A percentile compares a stretch with the other conserved stretches of the same genome.
These are phyloP conservation scores for Tetragonisca angustula DNA, from an alignment of 2,888 invertebrate species.

Conservation along the genomic window DNA sequence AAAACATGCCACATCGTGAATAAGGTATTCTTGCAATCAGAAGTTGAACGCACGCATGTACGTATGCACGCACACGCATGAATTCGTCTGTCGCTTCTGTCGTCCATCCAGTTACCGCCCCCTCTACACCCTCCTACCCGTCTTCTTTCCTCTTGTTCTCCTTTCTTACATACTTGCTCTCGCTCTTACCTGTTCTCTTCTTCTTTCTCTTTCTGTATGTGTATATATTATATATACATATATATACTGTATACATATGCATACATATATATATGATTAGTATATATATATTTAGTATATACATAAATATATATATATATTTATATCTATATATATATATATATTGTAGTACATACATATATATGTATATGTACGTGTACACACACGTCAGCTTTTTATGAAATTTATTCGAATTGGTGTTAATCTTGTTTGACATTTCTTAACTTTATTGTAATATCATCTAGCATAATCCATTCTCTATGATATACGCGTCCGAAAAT, in stretches of 20 bases:
- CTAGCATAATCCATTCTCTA: background rate
- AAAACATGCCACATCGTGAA: slow-evolving; percentile 57
- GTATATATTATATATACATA: background rate
- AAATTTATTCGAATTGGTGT: slow-evolving; percentile 34
- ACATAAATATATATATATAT: too few species aligned
- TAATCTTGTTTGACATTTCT: slow-evolving; percentile 49
- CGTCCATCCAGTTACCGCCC: slow-evolving; percentile 42
- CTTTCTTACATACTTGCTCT: slow-evolving; percentile 15
- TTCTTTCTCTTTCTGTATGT: too few species aligned
- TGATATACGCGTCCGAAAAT: background rate
- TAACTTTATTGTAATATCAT: slow-evolving; percentile 11
- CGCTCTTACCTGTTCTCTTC: slow-evolving; percentile 8
- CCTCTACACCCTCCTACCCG: background rate
- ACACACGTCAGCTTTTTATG: slow-evolving; percentile 34
- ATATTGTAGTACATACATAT: too few species aligned
- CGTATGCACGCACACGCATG: slow-evolving; percentile 31
- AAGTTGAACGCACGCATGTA: slow-evolving; percentile 52
- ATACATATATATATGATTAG: too few species aligned
- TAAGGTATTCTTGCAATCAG: slow-evolving; percentile 46
- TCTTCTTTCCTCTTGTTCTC: slow-evolving; percentile 31
- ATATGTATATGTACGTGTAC: background rate
- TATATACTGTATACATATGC: background rate
- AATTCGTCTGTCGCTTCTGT: slow-evolving; percentile 48
- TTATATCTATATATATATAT: too few species aligned
- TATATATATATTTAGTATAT: too few species aligned